These are phyloP conservation scores for Chrysocyon brachyurus DNA, from an alignment of 2,797 vertebrate genomes.

Conservation along the genomic window DNA sequence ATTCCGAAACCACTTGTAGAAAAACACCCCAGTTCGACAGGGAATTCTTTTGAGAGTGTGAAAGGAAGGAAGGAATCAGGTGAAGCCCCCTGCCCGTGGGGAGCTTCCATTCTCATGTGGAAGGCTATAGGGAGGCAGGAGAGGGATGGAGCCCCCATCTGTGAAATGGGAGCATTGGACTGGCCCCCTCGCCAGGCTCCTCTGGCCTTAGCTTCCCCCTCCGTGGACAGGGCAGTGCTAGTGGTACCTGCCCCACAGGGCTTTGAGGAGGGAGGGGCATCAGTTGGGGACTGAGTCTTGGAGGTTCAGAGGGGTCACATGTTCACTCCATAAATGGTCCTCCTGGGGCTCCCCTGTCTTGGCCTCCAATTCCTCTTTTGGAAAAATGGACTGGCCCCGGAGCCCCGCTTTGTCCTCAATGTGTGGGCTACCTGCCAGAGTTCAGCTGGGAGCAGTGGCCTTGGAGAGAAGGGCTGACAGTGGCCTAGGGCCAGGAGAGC, in stretches of 20 bases:
- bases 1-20: background rate
- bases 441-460: background rate
- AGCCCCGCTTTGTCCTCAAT: background rate
- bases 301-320: no score
- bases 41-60: background rate
- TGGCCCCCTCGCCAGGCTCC: rapidly evolving
- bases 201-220: background rate
- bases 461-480: background rate
- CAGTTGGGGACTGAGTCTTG: background rate
- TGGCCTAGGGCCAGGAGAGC: background rate
- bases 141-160: background rate
- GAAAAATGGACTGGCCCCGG: background rate
- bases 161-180: background rate
- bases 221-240: background rate
- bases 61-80: background rate
- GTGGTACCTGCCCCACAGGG: no score
- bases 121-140: background rate
- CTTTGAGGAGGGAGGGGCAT: background rate
- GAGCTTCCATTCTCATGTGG: background rate
- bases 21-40: background rate
- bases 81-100: rapidly evolving
- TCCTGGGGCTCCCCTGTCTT: background rate
- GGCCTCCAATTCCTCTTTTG: background rate
- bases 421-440: background rate
- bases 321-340: background rate